These are phyloP conservation scores for Pelobates cultripes DNA, from an alignment of 2,797 vertebrate species.

Conservation along the genomic window DNA sequence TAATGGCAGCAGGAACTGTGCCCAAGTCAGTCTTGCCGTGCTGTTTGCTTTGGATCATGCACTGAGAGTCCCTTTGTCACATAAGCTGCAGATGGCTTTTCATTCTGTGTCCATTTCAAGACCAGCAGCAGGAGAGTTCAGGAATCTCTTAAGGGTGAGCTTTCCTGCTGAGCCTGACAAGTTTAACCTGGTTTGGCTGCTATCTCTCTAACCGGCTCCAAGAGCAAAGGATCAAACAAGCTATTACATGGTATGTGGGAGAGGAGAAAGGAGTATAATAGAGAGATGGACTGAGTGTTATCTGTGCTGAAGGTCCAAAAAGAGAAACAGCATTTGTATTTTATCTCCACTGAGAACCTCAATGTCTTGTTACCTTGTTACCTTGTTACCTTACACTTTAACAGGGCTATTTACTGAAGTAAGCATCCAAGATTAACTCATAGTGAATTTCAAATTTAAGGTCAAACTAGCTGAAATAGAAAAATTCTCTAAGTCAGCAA, in stretches of 20 bases:
- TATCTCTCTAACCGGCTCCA: constrained; percentile 47
- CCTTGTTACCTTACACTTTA: no score
- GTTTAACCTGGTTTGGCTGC: constrained; percentile 50
- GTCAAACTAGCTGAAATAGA: no score
- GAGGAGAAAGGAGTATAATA: not conserved
- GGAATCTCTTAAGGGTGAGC: constrained; percentile 39
- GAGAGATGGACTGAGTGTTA: not conserved
- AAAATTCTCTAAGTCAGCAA: no score
- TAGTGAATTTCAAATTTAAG: no score
- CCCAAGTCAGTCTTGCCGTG: constrained; percentile 4
- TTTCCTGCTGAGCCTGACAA: constrained; percentile 44
- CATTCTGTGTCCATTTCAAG: constrained; percentile 32
- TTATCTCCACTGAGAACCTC: not conserved
- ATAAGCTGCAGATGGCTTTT: constrained; percentile 44
- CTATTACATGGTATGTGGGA: constrained; percentile 30
- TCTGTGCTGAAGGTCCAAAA: not conserved
- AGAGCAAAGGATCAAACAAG: constrained; percentile 49
- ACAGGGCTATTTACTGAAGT: no score
- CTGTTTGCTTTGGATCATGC: constrained; percentile 46
- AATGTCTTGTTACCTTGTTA: not conserved
- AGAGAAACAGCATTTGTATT: not conserved
- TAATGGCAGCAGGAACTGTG: constrained; percentile 33
- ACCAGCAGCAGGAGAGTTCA: constrained; percentile 30
- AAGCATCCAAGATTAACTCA: no score
- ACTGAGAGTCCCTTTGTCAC: constrained; percentile 54